phyloP scores from a whole-genome alignment of 2,797 vertebrate genomes.

The Premnoplex brunnescens region DNA sequence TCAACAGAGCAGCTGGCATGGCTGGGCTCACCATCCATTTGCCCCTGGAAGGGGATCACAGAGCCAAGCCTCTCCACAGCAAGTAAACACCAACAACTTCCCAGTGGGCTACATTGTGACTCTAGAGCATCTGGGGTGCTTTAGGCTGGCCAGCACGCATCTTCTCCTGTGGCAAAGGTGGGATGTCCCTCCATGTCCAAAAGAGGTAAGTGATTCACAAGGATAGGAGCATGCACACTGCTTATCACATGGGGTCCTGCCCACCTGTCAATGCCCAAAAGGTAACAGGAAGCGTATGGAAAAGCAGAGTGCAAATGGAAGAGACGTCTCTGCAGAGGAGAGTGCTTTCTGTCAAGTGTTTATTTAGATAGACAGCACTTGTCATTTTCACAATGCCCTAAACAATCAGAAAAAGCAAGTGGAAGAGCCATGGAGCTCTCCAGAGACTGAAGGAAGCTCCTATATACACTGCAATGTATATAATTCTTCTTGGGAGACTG shows the following conservation, averaged over 20 bases:
- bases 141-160: not conserved
- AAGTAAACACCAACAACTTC: not conserved
- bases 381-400: not conserved
- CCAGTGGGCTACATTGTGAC: not conserved
- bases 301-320: not conserved
- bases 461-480: rapidly evolving
- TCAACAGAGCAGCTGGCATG: not conserved
- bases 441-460: not conserved
- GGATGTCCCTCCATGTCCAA: not conserved
- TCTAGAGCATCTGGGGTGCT: not conserved
- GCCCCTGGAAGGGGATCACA: not conserved
- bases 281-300: not conserved
- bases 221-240: not conserved
- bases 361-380: not conserved
- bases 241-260: not conserved
- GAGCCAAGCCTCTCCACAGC: rapidly evolving
- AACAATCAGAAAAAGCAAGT: not conserved
- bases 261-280: not conserved
- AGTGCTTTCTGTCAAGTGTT: not conserved
- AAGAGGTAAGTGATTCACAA: not conserved
- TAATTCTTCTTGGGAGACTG: not conserved
- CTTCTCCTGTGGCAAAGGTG: not conserved
- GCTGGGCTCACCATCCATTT: not conserved
- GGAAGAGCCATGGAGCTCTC: not conserved
- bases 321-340: not conserved